phyloP scores from a whole-genome alignment of 2,797 vertebrate species.

The Danio kyathit region DNA sequence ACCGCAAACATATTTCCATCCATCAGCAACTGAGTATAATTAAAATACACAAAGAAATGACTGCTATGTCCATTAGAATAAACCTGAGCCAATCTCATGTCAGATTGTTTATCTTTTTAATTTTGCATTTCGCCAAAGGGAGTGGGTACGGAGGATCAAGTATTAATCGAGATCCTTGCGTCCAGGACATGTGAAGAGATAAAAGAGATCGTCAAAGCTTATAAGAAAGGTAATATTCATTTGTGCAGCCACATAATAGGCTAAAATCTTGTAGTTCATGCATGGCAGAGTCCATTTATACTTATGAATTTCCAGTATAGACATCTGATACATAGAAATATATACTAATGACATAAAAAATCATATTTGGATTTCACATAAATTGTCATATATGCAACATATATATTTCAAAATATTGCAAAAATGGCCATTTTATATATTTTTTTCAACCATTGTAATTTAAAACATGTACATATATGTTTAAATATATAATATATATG shows the following conservation, averaged over 20 bases:
- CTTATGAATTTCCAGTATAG: not conserved
- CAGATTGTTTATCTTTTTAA: constrained; percentile 8
- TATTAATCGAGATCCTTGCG: constrained; percentile 93
- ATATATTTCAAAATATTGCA: no score
- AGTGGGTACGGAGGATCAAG: constrained; percentile 90
- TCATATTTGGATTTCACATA: no score
- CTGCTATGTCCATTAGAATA: not conserved
- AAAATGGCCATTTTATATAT: no score
- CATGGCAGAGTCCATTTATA: not conserved
- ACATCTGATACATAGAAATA: no score
- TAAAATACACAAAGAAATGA: not conserved
- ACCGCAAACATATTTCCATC: not conserved
- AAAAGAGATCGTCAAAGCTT: constrained; percentile 84
- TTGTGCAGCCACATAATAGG: not conserved
- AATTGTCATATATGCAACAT: no score
- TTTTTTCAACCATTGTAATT: no score
- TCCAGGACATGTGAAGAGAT: constrained; percentile 88
- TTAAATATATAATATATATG: no score
- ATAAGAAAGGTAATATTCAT: constrained; percentile 87
- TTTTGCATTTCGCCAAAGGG: constrained; percentile 78
- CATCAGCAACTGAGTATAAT: not conserved
- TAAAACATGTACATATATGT: no score
- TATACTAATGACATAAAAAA: no score
- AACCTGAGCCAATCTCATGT: not conserved
- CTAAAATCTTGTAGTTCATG: not conserved